phyloP scores from a whole-genome alignment of 2,113 vertebrate genomes.

The Cebidichthys violaceus region DNA sequence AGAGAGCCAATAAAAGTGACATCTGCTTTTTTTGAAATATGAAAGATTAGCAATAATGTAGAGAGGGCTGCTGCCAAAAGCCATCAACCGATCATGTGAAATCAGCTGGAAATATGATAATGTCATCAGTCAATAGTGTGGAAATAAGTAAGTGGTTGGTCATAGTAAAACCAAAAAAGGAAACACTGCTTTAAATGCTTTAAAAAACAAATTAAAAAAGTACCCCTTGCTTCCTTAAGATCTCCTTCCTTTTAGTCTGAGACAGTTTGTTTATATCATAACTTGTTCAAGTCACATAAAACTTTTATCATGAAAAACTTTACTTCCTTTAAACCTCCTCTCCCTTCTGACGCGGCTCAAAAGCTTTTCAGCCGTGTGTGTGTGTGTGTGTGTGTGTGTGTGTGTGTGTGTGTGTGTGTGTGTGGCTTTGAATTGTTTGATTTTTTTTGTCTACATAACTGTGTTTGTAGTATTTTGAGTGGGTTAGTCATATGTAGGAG shows the following conservation, averaged over 20 bases:
- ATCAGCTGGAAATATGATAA: conserved; percentile 60
- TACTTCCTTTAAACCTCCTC: neutral
- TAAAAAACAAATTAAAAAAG: neutral
- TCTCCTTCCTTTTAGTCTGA: neutral
- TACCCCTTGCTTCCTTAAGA: neutral
- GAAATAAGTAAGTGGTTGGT: conserved; percentile 16
- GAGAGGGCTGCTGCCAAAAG: conserved; percentile 18
- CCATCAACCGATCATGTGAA: conserved; percentile 48
- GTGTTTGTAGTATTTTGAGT: neutral
- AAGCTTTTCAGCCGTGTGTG: neutral
- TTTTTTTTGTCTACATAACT: neutral
- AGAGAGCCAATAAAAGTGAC: conserved; percentile 43
- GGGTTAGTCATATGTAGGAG: neutral
- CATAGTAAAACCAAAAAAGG: neutral
- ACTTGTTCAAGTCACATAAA: neutral
- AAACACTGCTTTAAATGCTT: neutral
- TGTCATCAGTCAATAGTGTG: conserved; percentile 39
- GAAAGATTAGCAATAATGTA: conserved; percentile 48
- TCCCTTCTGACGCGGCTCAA: neutral
- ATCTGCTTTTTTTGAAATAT: conserved; percentile 38
- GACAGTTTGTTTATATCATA: neutral
- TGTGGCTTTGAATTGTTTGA: neutral
- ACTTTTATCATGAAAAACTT: neutral
- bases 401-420: neutral
- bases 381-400: neutral